A percentile compares a stretch with the other conserved stretches of the same genome.
These are phyloP conservation scores for Kryptolebias marmoratus DNA, from an alignment of 2,113 vertebrate genomes.

Conservation along the genomic window DNA sequence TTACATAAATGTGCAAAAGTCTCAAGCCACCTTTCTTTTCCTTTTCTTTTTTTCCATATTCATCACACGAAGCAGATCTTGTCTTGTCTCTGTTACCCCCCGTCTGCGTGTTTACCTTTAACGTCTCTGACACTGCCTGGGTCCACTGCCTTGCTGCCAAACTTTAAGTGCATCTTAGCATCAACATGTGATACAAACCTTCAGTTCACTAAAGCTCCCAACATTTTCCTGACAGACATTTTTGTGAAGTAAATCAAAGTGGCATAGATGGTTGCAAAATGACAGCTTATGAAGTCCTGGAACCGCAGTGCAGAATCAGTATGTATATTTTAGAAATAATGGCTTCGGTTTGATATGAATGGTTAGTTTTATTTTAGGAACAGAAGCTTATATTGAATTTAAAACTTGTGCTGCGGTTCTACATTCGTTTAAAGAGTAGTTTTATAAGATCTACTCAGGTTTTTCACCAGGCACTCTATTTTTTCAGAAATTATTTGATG, in stretches of 20 bases:
- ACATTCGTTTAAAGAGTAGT: too few species aligned
- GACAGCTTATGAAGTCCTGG: not conserved
- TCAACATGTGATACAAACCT: slow-evolving; percentile 23
- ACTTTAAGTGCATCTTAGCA: slow-evolving; percentile 78
- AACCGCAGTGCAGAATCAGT: not conserved
- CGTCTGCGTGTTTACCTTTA: slow-evolving; percentile 5
- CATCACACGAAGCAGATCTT: not conserved
- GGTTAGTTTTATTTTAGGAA: not conserved
- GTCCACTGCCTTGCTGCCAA: slow-evolving; percentile 69
- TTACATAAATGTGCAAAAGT: not conserved
- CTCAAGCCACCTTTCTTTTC: not conserved
- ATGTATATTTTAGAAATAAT: not conserved
- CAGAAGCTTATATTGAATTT: not conserved
- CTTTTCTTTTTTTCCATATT: not conserved
- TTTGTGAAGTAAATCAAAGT: not conserved
- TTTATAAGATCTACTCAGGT: not conserved
- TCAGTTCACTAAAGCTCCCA: slow-evolving; percentile 14
- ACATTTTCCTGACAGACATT: slow-evolving; percentile 1
- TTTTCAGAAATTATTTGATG: too few species aligned
- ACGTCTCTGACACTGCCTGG: slow-evolving; percentile 26
- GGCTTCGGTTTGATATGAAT: not conserved
- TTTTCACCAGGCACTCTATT: not conserved
- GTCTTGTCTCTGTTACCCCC: not conserved
- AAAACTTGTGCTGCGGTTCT: not conserved
- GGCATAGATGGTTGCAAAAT: not conserved